These are phyloP conservation scores for Zingel zingel DNA, from an alignment of 2,113 vertebrate species.

Conservation along the genomic window DNA sequence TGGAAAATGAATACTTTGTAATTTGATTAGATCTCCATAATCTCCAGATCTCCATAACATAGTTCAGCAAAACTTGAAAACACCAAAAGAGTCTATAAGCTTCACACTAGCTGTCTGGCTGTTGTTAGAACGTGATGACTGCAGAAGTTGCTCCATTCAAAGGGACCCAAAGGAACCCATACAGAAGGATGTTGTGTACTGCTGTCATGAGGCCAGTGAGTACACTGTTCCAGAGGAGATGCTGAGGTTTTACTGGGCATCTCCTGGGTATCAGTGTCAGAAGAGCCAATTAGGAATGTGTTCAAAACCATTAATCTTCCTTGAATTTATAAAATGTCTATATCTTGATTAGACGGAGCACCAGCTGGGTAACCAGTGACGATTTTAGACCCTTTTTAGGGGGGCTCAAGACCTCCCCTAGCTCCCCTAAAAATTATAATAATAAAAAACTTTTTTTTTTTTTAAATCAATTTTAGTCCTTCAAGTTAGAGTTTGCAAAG, in stretches of 20 bases:
- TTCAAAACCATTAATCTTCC: background rate
- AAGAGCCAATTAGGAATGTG: background rate
- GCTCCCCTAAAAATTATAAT: no score
- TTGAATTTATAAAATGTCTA: background rate
- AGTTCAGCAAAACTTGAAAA: constrained; percentile 4
- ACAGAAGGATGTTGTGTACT: background rate
- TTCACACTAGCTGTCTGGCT: background rate
- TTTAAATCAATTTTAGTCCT: no score
- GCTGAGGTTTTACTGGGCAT: background rate
- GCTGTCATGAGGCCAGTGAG: background rate
- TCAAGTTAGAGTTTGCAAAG: no score
- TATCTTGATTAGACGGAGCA: background rate
- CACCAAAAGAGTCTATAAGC: background rate
- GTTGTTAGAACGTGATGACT: background rate
- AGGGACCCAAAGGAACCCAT: background rate
- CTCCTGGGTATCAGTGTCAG: background rate
- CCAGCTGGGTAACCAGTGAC: background rate
- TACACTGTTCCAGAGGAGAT: background rate
- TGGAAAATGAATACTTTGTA: background rate
- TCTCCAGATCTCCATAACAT: background rate
- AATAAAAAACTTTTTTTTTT: no score
- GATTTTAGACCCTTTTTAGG: no score
- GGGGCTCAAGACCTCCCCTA: no score
- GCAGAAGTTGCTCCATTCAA: background rate
- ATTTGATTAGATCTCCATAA: background rate